Evolutionary conservation across 1,140 invertebrate species (phyloP).

Genomic region (Temnothorax nylanderi): DNA sequence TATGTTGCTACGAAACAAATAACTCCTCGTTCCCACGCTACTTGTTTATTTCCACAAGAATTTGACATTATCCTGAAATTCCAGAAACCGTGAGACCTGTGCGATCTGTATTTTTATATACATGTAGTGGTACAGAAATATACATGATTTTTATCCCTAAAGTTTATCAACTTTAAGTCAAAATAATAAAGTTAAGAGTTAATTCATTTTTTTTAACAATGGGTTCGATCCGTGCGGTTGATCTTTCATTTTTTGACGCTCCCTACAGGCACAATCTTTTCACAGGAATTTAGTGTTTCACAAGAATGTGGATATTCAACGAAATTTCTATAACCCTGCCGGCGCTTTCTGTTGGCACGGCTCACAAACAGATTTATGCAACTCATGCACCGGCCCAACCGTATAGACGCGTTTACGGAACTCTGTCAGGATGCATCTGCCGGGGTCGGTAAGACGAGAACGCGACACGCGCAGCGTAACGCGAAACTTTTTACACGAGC

Average conservation of each 20-base stretch:
- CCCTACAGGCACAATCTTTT: not conserved
- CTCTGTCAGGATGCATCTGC: conserved; percentile 58
- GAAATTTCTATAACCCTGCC: not conserved
- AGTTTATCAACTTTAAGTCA: not conserved
- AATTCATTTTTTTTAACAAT: conserved; percentile 2
- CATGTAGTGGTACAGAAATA: not conserved
- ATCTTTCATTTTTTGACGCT: not conserved
- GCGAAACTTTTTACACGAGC: conserved; percentile 61
- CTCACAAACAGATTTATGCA: conserved; percentile 31
- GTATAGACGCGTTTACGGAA: conserved; percentile 18
- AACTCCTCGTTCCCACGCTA: conserved; percentile 61
- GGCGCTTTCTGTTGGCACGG: not conserved
- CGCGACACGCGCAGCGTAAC: conserved; percentile 64
- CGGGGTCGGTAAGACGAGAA: conserved; percentile 64
- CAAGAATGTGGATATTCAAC: not conserved
- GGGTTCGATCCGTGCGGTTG: not conserved
- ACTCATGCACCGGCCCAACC: conserved; percentile 11
- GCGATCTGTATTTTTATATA: not conserved
- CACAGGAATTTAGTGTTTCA: not conserved
- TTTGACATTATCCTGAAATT: conserved; percentile 18
- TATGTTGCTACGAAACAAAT: conserved; percentile 30
- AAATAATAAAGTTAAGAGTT: not conserved
- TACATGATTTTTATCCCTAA: not conserved
- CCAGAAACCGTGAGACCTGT: conserved; percentile 1
- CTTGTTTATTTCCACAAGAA: conserved; percentile 23